Base-by-base conservation (phyloP, 2,797 vertebrate species). In the Coregonus suidteri region DNA sequence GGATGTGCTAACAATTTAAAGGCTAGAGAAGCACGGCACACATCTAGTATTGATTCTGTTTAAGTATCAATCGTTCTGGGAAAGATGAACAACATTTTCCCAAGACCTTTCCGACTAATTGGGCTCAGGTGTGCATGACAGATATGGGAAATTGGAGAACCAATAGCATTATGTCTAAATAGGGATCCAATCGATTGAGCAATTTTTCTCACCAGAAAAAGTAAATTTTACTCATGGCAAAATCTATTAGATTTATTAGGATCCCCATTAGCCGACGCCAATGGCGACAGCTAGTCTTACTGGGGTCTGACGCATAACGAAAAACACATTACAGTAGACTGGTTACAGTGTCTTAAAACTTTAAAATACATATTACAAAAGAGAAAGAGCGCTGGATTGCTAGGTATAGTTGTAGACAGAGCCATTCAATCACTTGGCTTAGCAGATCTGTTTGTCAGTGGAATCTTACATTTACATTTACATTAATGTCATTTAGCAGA, bases 31-130 rank as follows among this genome's bases (percentile, higher is more conserved):
- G 74, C 51, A 41, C 34, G 30, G 72, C 31, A 34, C 35, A 34
- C 82, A 88, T 82, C 79, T 83, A 81, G 82, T 75, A 78, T 76
- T 74, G 56, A 84, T 83, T 80, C 37, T 16, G 67, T 77, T 78
- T 56, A 34, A 78, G 69, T 76, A 70, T 76, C n/a, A 77, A 77
- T 73, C 67, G 59, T 85, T 80, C 74, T 69, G 59, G 53, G 75
- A 75, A 75, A 77, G 76, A 31, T 74, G 52, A 70, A 69, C 34
- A 74, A 74, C 78, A 75, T 81, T 80, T 84, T 78, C 76, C 74
- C 56, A 77, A 64, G 71, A 75, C 65, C 72, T 74, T 83, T 75
- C 31, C 71, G 34, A 71, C 74, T 79, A 84, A 82, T 81, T 56
- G 70, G 41, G 77, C 70, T 84, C 75, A 82, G 79, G 72, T 79